phyloP scores from a whole-genome alignment of 2,113 vertebrate species.

The Psittacula cyanocephala region DNA sequence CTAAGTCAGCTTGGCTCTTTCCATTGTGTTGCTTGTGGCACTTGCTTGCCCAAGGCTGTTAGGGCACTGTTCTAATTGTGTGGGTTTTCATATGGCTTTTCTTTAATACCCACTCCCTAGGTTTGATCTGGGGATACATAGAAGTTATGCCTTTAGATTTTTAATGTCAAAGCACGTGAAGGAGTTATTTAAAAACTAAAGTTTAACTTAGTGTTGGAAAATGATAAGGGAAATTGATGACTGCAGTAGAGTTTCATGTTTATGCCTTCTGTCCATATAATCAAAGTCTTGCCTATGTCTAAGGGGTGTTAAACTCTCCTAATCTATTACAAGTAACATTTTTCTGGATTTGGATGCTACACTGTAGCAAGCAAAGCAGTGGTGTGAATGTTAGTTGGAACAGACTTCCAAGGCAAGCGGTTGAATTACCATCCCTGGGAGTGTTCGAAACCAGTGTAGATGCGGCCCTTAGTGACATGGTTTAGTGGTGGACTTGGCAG shows the following conservation, averaged over 20 bases:
- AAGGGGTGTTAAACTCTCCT: not conserved
- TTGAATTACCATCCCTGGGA: not conserved
- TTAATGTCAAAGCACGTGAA: not conserved
- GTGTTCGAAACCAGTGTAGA: not conserved
- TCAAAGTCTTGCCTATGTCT: not conserved
- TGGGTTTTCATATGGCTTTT: not conserved
- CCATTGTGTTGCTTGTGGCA: not conserved
- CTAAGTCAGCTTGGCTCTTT: not conserved
- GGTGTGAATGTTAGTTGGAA: not conserved
- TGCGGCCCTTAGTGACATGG: not conserved
- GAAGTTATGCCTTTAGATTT: not conserved
- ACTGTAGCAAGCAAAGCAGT: not conserved
- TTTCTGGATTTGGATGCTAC: not conserved
- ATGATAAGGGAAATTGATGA: not conserved
- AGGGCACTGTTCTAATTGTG: not conserved
- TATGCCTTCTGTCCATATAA: accelerated
- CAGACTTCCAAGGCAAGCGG: not conserved
- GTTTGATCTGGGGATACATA: not conserved
- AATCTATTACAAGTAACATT: not conserved
- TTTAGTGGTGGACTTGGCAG: not conserved
- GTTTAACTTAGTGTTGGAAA: not conserved
- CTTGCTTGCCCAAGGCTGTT: not conserved
- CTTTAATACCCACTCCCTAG: not conserved
- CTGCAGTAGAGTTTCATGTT: not conserved
- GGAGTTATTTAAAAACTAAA: not conserved